These are phyloP conservation scores for Catalaphyllia jardinei DNA, from an alignment of 64 coral and sea anemone species.

Conservation along the genomic window DNA sequence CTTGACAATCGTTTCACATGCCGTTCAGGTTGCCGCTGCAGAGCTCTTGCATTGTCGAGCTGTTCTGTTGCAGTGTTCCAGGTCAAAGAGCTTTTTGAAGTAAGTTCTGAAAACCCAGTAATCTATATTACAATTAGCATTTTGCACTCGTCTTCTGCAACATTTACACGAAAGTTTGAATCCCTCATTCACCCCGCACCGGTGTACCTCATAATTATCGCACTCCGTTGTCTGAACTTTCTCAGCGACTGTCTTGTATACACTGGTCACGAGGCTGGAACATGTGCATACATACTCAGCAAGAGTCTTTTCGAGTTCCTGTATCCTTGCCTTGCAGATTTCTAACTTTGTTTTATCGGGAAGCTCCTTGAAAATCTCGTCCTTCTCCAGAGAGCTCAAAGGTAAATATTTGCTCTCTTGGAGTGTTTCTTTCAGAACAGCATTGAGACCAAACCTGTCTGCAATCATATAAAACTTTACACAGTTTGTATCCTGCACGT, in stretches of 20 bases:
- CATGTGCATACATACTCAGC: conserved; percentile 55
- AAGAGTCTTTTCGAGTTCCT: conserved; percentile 60
- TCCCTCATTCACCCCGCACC: neutral
- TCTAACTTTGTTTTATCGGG: conserved; percentile 48
- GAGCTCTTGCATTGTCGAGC: conserved; percentile 29
- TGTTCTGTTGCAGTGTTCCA: conserved; percentile 50
- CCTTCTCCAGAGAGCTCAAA: neutral
- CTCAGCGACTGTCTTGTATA: conserved; percentile 52
- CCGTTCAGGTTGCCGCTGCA: neutral
- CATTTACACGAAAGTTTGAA: conserved; percentile 64
- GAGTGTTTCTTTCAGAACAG: conserved; percentile 32
- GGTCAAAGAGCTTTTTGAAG: conserved; percentile 66
- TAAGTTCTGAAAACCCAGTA: conserved; percentile 24
- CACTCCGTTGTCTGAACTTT: conserved; percentile 17
- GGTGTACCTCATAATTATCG: conserved; percentile 43
- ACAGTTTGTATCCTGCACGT: conserved; percentile 25
- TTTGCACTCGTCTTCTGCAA: conserved; percentile 50
- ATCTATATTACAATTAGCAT: conserved; percentile 18
- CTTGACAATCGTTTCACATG: neutral
- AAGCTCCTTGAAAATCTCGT: conserved; percentile 14
- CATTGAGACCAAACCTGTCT: conserved; percentile 32
- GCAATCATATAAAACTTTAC: conserved; percentile 34
- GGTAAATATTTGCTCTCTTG: conserved; percentile 27
- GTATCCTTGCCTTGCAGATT: conserved; percentile 36
- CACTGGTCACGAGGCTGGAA: conserved; percentile 3